Base-by-base conservation (phyloP, 1,140 invertebrate species). In the Drosophila yakuba region DNA sequence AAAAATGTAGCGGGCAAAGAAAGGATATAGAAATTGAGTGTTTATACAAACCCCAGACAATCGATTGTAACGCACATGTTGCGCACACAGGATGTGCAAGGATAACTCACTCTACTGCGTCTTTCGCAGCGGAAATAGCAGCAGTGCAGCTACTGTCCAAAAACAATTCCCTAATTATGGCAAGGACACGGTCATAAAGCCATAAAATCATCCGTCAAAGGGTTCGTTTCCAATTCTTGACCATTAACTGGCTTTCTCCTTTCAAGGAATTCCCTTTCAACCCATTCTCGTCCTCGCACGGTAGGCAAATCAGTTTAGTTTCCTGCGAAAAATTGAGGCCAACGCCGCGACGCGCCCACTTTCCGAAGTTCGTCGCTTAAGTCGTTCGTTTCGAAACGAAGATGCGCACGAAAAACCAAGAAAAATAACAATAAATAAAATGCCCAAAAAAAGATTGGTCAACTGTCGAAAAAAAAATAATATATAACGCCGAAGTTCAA, bases 181-280 rank as follows among this genome's bases (percentile, higher is more conserved):
- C 81, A 85, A 85, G 81, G 81, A 85, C 81, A 84, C 81, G 66
- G 75, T 69, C 81, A 78, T 85, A 80, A 85, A 86, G 81, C 78
- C 81, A 85, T 85, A 85, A 85, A 85, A 74, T 62, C 72, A 56
- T 32, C 50, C 69, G 78, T 80, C 78, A 85, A 85, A 85, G 81
- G 81, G 81, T 85, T 85, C 45, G 55, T n/a, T 28, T 48, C 47
- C 47, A 23, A 48, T n/a, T 28, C 47, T n/a, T 32, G 48, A 38
- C 64, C 68, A 84, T 83, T 84, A 84, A 61, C 38, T 62, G 79
- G 38, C 80, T 63, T 60, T 66, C 48, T 32, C 35, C 41, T 39
- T 83, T 85, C 76, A 74, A 51, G 32, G 59, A 62, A 67, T 69
- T 63, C 45, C 39, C 20, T 35, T 52, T 52, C 25, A 71, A 71